These are phyloP conservation scores for Scomber colias DNA, from an alignment of 2,113 vertebrate genomes.

Conservation along the genomic window DNA sequence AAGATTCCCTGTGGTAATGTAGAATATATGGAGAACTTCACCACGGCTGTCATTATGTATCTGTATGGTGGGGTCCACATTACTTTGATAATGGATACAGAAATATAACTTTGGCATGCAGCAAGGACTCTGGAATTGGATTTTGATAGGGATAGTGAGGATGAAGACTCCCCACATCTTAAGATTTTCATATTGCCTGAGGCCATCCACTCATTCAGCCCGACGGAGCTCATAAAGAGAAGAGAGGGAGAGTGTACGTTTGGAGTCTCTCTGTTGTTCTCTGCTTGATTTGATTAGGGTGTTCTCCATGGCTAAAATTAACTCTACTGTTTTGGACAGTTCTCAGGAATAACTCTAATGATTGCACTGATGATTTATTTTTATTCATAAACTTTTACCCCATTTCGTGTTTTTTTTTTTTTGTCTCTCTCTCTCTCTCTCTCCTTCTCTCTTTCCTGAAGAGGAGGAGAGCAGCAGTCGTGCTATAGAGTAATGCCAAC, in stretches of 20 bases:
- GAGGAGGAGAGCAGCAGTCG: not conserved
- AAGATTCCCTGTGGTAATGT: constrained; percentile 4
- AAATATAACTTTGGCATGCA: constrained; percentile 26
- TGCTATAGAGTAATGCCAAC: not conserved
- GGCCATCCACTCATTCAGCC: constrained; percentile 35
- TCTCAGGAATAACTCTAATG: constrained; percentile 20
- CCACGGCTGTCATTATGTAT: constrained; percentile 7
- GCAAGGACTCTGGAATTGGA: not conserved
- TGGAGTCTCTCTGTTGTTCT: constrained; percentile 22
- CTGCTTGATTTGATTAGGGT: constrained; percentile 43
- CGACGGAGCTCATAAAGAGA: constrained; percentile 10
- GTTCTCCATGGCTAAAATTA: constrained; percentile 40
- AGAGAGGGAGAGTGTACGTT: constrained; percentile 19
- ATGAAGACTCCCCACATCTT: constrained; percentile 14
- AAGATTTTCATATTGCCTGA: constrained; percentile 34
- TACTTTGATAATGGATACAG: constrained; percentile 29
- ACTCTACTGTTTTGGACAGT: constrained; percentile 26
- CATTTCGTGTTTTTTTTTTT: not conserved
- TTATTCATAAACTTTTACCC: constrained; percentile 28
- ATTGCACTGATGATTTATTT: constrained; percentile 47
- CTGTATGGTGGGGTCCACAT: constrained; percentile 7
- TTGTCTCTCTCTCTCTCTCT: no score
- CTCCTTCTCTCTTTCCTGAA: no score
- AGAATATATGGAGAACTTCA: not conserved
- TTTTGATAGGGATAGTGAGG: constrained; percentile 25